Evolutionary conservation across 2,113 vertebrate genomes (phyloP), one percentile per base, ranked within the genome.

Genomic region (Amblyornis subalaris): DNA sequence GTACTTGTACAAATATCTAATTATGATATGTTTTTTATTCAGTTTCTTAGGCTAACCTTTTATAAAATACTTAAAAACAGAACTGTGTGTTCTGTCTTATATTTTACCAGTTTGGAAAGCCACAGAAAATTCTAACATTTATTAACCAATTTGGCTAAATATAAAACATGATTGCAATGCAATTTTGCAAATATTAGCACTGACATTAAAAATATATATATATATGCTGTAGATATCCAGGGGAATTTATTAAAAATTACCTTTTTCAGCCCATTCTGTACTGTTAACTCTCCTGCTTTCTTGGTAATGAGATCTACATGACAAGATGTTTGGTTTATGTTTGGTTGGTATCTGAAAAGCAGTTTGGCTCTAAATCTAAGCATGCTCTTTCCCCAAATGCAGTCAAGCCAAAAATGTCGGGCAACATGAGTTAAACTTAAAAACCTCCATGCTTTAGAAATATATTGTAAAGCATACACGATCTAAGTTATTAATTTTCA

Each of bases 21-120:
- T 44, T 2, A 42, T 31, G 33, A 22, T 10, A 51, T 10, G 2
- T 0, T 6, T 38, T 69, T 47, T 29, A 35, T 53, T 31, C 0
- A 21, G 6, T 79, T 81, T 57, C 14, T 36, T 76, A 26, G 8
- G 3, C 20, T 55, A 78, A 26, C 7, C 1, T 66, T 66, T 42
- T 45, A 66, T 48, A 71, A 31, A 15, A 16, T 60, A 21, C 4
- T 45, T 67, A 42, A 45, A 84, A 75, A 1, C 4, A 45, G 58
- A 25, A 10, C 1, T 61, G 3, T 54, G 25, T 36, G 1, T 2
- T 77, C 26, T 65, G 8, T 60, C n/a, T 60, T 72, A 6, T 13
- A 31, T 84, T 84, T 78, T 57, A 13, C 28, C 7, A 19, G 4
- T 54, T 74, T 54, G 20, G 23, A 90, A 93, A 74, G 18, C 26